Evolutionary conservation across 35 echinoderm and acorn worm species (phyloP), one percentile per base, ranked within the genome.

Genomic region (Antedon bifida): DNA sequence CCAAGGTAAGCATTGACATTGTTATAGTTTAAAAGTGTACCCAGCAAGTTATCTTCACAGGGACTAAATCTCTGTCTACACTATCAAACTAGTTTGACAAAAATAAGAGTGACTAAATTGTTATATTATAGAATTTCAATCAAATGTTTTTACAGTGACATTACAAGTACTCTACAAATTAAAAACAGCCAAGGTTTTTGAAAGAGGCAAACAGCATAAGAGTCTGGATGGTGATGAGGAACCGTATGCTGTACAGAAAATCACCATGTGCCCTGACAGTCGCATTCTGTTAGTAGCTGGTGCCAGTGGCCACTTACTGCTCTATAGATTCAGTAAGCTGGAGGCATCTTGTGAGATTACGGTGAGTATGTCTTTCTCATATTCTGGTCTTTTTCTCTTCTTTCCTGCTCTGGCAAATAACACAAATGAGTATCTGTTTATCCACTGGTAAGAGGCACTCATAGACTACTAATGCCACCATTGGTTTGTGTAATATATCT

Each of bases 101-200:
- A n/a, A n/a, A n/a, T n/a, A n/a, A n/a, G n/a, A n/a, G n/a, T n/a
- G n/a, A n/a, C 4, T 42, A 14, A 42, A 42, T 42, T 14, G 14
- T 14, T 42, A 7, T 4, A 42, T 42, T 42, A 42, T 42, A 7
- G 38, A 42, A 42, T 42, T 4, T 7, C 14, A 7, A 42, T 42
- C 38, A 23, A 16, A 31, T 45, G 10, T 31, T 51, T 30, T 83
- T 13, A 36, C 74, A 97, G 94, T 97, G 28, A 92, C 88, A 76
- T 88, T 97, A 32, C 94, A 97, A 88, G 90, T 97, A 29, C 87
- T 97, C 39, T 92, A 97, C 82, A 97, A 97, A 83, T 56, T 97
- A 29, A 97, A 97, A 77, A 97, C 94, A 21, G 87, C 94, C 23
- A 97, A 97, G 83, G 88, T 97, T 1, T 97, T 97, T 92, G 94